phyloP scores from a whole-genome alignment of 2,888 invertebrate species.

The Conops quadrifasciatus region DNA sequence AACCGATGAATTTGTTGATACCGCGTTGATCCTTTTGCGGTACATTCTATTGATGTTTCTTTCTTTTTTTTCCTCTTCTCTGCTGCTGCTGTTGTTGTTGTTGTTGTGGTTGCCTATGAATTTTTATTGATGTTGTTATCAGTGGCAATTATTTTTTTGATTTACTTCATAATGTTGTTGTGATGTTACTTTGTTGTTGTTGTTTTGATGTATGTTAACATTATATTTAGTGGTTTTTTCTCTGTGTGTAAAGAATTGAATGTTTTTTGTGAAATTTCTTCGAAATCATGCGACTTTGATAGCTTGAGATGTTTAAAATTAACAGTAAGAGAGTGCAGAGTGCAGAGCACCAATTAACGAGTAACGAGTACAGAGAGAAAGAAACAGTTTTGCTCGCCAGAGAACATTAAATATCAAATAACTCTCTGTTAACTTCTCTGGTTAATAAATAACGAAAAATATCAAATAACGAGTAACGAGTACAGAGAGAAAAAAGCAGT shows the following conservation, averaged over 20 bases:
- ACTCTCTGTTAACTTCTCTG: too few species aligned
- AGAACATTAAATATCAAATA: too few species aligned
- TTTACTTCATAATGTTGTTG: slow-evolving; percentile 50
- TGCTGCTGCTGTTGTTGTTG: slow-evolving; percentile 9
- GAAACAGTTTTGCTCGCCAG: too few species aligned
- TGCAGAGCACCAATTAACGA: background rate
- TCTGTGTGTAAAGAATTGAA: background rate
- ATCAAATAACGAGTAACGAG: too few species aligned
- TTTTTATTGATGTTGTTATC: slow-evolving; percentile 61
- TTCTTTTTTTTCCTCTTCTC: slow-evolving; percentile 15
- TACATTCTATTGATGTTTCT: slow-evolving; percentile 11
- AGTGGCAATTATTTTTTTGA: slow-evolving; percentile 58
- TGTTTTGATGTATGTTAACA: background rate
- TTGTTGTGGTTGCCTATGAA: slow-evolving; percentile 42
- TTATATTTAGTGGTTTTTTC: too few species aligned
- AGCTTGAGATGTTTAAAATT: background rate
- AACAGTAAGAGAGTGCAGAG: too few species aligned
- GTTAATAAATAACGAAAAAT: too few species aligned
- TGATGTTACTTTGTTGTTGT: background rate
- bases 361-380: too few species aligned
- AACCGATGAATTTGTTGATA: slow-evolving; percentile 16
- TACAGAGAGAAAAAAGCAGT: too few species aligned
- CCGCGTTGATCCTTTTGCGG: slow-evolving; percentile 26
- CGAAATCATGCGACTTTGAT: too few species aligned
- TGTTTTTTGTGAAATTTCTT: too few species aligned